Conservation (phyloP, 2,113 vertebrate species). For the Macquaria australasica region DNA sequence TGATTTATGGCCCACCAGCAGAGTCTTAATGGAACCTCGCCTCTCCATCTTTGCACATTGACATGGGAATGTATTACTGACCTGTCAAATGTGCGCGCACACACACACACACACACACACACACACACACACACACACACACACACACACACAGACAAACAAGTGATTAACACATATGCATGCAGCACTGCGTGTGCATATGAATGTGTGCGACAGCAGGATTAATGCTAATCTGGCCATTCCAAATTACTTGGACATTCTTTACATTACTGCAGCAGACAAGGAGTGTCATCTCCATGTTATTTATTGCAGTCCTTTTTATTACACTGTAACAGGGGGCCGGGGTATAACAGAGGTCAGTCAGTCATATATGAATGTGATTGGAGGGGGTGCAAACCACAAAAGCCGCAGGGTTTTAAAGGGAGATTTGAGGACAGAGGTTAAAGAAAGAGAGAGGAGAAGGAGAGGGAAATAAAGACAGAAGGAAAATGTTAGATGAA, state of each 20-base stretch:
- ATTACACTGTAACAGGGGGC: slow-evolving; percentile 69
- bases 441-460: slow-evolving; percentile 14
- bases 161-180: slow-evolving; percentile 14
- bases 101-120: not conserved
- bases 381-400: slow-evolving; percentile 10
- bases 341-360: slow-evolving; percentile 61
- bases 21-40: slow-evolving; percentile 80
- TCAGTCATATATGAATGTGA: slow-evolving; percentile 49
- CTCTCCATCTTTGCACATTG: slow-evolving; percentile 69
- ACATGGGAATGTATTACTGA: slow-evolving; percentile 69
- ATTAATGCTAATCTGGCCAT: slow-evolving; percentile 68
- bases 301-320: slow-evolving; percentile 67
- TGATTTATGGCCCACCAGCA: slow-evolving; percentile 81
- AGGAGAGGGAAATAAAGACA: not conserved
- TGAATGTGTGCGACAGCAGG: slow-evolving; percentile 6
- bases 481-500: not conserved
- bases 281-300: slow-evolving; percentile 56
- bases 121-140: not conserved
- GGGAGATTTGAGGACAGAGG: slow-evolving; percentile 46
- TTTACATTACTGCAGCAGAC: slow-evolving; percentile 61
- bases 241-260: slow-evolving; percentile 62
- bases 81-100: slow-evolving; percentile 23
- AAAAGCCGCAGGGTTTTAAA: slow-evolving; percentile 44
- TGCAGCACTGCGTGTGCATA: not conserved
- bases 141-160: not conserved